These are phyloP conservation scores for Trissolcus brochymenae DNA, from an alignment of 2,888 invertebrate species.

Conservation along the genomic window DNA sequence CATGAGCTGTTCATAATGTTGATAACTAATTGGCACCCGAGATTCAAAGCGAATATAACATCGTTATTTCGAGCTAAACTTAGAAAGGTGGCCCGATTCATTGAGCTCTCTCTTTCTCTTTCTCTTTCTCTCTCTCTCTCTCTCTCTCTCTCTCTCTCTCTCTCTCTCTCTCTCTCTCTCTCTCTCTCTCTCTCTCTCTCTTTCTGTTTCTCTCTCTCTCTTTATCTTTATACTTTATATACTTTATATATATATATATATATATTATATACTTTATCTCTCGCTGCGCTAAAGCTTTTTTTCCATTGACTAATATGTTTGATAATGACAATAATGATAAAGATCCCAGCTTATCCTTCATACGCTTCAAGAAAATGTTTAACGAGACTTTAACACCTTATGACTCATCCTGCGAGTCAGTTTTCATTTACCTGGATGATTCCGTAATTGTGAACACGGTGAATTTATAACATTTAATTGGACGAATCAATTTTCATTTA, in stretches of 20 bases:
- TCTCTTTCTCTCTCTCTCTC: neutral
- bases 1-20: slow-evolving; percentile 69
- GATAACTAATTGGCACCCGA: slow-evolving; percentile 72
- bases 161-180: too few relatives aligned
- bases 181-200: too few relatives aligned
- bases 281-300: slow-evolving; percentile 24
- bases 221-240: too few relatives aligned
- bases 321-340: slow-evolving; percentile 37
- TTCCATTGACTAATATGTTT: slow-evolving; percentile 44
- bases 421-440: neutral
- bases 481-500: neutral
- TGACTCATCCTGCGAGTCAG: neutral
- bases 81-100: slow-evolving; percentile 42
- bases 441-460: neutral
- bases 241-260: too few relatives aligned
- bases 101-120: slow-evolving; percentile 12
- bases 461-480: neutral
- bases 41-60: slow-evolving; percentile 62
- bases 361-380: slow-evolving; percentile 16
- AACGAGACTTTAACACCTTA: slow-evolving; percentile 9
- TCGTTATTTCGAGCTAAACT: slow-evolving; percentile 50
- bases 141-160: too few relatives aligned
- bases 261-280: too few relatives aligned
- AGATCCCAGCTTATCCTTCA: slow-evolving; percentile 16
- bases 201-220: too few relatives aligned